phyloP scores from a whole-genome alignment of 1,140 invertebrate species.

The Microplitis mediator region DNA sequence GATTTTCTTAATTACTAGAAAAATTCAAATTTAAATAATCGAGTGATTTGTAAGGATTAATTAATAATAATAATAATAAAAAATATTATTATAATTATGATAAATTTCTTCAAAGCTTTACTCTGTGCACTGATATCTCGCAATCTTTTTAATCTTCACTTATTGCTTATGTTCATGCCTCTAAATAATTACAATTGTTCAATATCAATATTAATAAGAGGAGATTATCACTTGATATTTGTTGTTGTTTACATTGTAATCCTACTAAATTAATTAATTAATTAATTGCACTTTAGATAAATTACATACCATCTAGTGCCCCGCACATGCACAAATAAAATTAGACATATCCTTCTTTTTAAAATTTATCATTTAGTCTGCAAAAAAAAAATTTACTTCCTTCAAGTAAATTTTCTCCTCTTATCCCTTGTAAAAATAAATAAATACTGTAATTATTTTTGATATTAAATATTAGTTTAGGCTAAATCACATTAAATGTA shows the following conservation, averaged over 20 bases:
- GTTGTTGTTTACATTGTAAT: neutral
- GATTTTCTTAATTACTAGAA: too few species aligned
- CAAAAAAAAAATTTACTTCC: neutral
- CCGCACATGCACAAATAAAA: neutral
- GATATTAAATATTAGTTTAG: neutral
- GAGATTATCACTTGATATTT: neutral
- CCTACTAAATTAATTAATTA: neutral
- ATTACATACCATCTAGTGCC: neutral
- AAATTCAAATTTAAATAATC: too few species aligned
- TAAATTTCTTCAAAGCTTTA: neutral
- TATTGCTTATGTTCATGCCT: neutral
- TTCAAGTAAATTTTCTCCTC: conserved; percentile 7
- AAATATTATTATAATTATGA: neutral
- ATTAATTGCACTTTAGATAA: neutral
- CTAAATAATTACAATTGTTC: neutral
- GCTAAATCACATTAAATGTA: conserved; percentile 1
- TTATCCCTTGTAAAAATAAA: conserved; percentile 1
- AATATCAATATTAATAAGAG: conserved; percentile 4
- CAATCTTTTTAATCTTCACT: neutral
- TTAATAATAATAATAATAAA: neutral
- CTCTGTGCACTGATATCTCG: neutral
- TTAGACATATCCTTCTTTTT: neutral
- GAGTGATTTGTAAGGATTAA: neutral
- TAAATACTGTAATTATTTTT: conserved; percentile 2
- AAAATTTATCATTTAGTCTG: too few species aligned